Evolutionary conservation across 2,113 vertebrate genomes (phyloP).

Genomic region (Erythrocercus mccallii): DNA sequence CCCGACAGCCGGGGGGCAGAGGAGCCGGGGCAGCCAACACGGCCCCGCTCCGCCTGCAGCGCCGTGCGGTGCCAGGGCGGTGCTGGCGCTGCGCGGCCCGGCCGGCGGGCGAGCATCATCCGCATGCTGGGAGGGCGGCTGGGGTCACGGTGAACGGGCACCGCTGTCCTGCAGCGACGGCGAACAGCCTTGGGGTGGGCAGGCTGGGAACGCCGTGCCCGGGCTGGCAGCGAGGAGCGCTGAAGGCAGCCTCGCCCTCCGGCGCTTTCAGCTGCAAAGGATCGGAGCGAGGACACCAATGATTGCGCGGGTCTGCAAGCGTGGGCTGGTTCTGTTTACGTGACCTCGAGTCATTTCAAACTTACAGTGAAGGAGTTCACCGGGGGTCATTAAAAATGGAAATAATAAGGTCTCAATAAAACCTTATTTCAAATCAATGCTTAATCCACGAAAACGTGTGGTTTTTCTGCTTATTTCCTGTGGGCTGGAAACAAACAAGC

Average conservation of each 20-base stretch:
- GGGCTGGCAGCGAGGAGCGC: neutral
- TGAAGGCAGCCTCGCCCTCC: fast-evolving
- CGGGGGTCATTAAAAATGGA: neutral
- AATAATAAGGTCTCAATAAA: neutral
- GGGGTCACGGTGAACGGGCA: fast-evolving
- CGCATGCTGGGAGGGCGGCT: fast-evolving
- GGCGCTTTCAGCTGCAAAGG: neutral
- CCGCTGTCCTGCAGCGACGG: neutral
- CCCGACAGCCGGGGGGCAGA: neutral
- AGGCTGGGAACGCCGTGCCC: neutral
- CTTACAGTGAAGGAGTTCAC: neutral
- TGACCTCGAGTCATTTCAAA: neutral
- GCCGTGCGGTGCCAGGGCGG: neutral
- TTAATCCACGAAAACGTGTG: neutral
- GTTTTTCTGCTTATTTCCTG: neutral
- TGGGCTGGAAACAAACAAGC: neutral
- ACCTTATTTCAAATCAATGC: neutral
- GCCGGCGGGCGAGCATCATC: neutral
- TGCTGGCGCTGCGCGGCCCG: neutral
- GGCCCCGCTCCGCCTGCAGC: neutral
- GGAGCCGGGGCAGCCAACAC: neutral
- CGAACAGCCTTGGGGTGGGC: fast-evolving
- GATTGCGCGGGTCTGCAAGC: neutral
- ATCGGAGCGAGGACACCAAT: neutral
- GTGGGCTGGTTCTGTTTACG: neutral